phyloP scores from a whole-genome alignment of 2,888 invertebrate species.

The Latrodectus elegans region DNA sequence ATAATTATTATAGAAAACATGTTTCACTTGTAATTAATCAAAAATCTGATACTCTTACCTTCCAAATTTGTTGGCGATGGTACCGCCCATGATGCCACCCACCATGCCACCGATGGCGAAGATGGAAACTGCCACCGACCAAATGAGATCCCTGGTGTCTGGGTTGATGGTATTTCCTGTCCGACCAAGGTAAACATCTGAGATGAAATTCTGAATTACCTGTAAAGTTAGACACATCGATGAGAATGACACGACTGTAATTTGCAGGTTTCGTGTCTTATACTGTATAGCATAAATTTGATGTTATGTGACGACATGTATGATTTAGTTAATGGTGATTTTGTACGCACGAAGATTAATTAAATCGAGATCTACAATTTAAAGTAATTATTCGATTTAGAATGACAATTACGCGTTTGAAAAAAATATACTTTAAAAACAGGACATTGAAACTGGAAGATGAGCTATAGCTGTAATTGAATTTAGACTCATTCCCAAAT shows the following conservation, averaged over 20 bases:
- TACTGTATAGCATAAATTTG: no score
- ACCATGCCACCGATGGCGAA: conserved; percentile 99
- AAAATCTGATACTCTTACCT: conserved; percentile 76
- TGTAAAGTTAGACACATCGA: conserved; percentile 22
- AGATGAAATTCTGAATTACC: conserved; percentile 89
- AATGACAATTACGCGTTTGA: no score
- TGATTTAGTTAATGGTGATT: no score
- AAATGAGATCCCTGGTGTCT: conserved; percentile 87
- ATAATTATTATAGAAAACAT: background rate
- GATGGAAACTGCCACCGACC: conserved; percentile 96
- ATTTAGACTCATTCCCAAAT: no score
- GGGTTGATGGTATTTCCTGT: conserved; percentile 88
- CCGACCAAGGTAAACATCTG: conserved; percentile 90
- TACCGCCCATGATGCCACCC: conserved; percentile 96
- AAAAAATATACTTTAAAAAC: no score
- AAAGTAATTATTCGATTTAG: no score
- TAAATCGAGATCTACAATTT: no score
- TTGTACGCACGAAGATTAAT: no score
- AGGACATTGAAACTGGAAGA: no score
- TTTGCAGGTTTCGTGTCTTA: no score
- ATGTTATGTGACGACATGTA: no score
- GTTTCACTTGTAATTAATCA: background rate
- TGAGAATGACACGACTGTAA: background rate
- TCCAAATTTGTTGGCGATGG: conserved; percentile 97
- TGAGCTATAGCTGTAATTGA: no score